These are phyloP conservation scores for Platalea minor DNA, from an alignment of 2,797 vertebrate genomes.

Conservation along the genomic window DNA sequence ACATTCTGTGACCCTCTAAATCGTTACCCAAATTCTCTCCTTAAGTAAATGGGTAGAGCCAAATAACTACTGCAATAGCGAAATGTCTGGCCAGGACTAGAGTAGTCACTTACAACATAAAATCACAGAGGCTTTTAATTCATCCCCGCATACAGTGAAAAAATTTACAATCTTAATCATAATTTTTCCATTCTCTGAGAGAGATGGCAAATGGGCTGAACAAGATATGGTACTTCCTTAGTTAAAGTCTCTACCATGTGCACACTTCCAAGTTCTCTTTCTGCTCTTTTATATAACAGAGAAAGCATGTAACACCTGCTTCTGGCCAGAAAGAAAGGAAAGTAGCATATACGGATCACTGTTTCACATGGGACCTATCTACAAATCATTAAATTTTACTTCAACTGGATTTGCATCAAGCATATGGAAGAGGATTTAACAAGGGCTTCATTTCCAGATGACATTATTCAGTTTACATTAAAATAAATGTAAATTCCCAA, in stretches of 20 bases:
- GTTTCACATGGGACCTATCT: not conserved
- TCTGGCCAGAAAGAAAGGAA: not conserved
- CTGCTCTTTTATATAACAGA: not conserved
- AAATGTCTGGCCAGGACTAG: not conserved
- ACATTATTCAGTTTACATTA: not conserved
- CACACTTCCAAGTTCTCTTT: not conserved
- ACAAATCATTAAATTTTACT: not conserved
- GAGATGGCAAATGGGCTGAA: not conserved
- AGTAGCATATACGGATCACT: not conserved
- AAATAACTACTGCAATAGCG: not conserved
- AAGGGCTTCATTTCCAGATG: not conserved
- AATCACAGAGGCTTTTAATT: not conserved
- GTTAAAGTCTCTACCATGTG: not conserved
- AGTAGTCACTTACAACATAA: not conserved
- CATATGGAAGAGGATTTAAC: not conserved
- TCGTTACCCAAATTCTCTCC: not conserved
- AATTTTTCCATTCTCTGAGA: not conserved
- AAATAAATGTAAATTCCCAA: not conserved
- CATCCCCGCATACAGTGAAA: not conserved
- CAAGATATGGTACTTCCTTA: not conserved
- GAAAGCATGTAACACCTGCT: not conserved
- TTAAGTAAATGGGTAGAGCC: not conserved
- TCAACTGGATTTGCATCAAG: not conserved
- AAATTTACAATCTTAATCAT: not conserved
- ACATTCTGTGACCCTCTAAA: not conserved